Evolutionary conservation across 1,140 invertebrate species (phyloP).

Genomic region (Macrobrachium nipponense): DNA sequence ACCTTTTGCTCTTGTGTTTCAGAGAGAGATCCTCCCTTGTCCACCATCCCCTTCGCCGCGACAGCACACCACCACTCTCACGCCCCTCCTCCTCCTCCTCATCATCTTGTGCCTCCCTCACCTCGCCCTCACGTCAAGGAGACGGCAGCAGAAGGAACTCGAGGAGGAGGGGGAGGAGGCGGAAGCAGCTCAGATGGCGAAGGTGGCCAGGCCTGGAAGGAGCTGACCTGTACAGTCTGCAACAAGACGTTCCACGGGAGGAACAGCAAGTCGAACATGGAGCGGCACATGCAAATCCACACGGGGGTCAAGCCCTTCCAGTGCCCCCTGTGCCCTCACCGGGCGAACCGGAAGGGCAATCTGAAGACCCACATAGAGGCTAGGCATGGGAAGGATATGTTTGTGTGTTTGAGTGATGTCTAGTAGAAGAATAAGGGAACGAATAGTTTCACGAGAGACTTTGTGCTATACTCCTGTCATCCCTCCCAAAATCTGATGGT

Average conservation of each 20-base stretch:
- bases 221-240: conserved; percentile 65
- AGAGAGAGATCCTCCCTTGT: conserved; percentile 43
- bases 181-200: conserved; percentile 25
- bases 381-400: conserved; percentile 41
- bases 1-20: conserved; percentile 59
- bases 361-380: conserved; percentile 57
- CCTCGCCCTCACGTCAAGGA: no score
- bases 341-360: conserved; percentile 60
- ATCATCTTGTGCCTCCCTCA: not conserved
- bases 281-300: conserved; percentile 65
- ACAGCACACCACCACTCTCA: conserved; percentile 16
- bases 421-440: no score
- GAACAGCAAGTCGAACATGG: conserved; percentile 64
- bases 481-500: no score
- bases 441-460: not conserved
- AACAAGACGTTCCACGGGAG: conserved; percentile 65
- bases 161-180: not conserved
- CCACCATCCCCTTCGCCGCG: conserved; percentile 30
- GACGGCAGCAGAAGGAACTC: no score
- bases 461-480: no score
- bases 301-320: conserved; percentile 63
- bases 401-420: conserved; percentile 20
- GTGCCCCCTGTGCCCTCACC: conserved; percentile 70
- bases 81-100: conserved; percentile 13
- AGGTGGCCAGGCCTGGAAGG: conserved; percentile 24